These are phyloP conservation scores for Grus americana DNA, from an alignment of 2,113 vertebrate species.

Conservation along the genomic window DNA sequence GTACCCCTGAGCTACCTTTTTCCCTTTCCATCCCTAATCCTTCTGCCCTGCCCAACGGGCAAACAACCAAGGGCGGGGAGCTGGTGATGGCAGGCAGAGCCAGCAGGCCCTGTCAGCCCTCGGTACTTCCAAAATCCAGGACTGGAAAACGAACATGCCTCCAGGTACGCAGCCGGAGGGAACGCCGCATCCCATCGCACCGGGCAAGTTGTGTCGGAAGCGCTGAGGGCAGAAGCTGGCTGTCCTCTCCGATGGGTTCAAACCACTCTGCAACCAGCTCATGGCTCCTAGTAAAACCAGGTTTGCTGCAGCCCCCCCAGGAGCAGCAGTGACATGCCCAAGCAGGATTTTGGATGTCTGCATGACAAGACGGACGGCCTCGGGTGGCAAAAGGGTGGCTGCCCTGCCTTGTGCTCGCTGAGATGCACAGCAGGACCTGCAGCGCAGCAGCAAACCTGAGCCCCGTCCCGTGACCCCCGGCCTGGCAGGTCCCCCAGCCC, in stretches of 20 bases:
- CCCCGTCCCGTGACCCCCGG: neutral
- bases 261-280: neutral
- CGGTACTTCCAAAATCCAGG: neutral
- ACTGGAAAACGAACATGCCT: neutral
- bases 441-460: neutral
- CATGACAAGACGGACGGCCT: rapidly evolving
- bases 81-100: neutral
- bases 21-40: neutral
- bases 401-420: rapidly evolving
- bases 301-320: neutral
- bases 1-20: neutral
- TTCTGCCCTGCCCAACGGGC: neutral
- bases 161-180: neutral
- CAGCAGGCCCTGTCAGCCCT: neutral
- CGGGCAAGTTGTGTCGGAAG: rapidly evolving
- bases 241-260: neutral
- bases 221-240: neutral
- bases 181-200: neutral
- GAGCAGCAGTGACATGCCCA: neutral
- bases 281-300: neutral
- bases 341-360: neutral
- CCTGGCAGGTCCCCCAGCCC: neutral
- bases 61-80: neutral
- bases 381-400: neutral
- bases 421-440: neutral